phyloP scores from a whole-genome alignment of 2,113 vertebrate species.

The Perca schrenkii region DNA sequence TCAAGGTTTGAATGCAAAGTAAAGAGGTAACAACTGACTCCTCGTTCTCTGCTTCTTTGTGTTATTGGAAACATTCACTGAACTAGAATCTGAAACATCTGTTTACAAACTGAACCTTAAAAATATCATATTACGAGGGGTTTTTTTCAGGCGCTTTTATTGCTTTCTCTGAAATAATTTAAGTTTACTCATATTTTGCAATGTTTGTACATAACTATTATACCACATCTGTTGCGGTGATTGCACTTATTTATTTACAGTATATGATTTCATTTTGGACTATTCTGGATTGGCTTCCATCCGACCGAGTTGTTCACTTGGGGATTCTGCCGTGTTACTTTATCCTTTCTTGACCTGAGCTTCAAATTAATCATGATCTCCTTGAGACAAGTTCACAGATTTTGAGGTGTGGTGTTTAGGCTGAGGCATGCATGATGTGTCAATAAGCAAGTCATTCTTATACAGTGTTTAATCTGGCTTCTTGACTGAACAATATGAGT shows the following conservation, averaged over 20 bases:
- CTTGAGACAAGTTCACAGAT: conserved; percentile 3
- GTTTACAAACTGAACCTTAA: no score
- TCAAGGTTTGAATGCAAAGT: no score
- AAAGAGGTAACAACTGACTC: no score
- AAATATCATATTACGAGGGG: no score
- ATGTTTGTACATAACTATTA: conserved; percentile 42
- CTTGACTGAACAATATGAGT: background rate
- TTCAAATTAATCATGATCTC: conserved; percentile 30
- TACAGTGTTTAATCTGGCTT: no score
- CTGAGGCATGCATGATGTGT: conserved; percentile 16
- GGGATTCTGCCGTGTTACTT: conserved; percentile 44
- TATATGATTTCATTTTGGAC: conserved; percentile 43
- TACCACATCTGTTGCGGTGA: conserved; percentile 57
- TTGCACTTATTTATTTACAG: conserved; percentile 27
- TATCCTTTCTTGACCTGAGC: conserved; percentile 17
- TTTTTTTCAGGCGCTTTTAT: background rate
- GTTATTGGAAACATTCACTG: no score
- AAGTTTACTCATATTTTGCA: conserved; percentile 1
- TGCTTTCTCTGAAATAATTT: background rate
- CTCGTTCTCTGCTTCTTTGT: no score
- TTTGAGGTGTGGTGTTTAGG: background rate
- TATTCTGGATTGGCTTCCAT: conserved; percentile 39
- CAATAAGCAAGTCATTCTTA: conserved; percentile 1
- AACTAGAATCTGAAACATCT: no score
- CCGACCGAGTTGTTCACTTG: conserved; percentile 15